Evolutionary conservation across 1,140 invertebrate genomes (phyloP).

Genomic region (Neodiprion pinetum): DNA sequence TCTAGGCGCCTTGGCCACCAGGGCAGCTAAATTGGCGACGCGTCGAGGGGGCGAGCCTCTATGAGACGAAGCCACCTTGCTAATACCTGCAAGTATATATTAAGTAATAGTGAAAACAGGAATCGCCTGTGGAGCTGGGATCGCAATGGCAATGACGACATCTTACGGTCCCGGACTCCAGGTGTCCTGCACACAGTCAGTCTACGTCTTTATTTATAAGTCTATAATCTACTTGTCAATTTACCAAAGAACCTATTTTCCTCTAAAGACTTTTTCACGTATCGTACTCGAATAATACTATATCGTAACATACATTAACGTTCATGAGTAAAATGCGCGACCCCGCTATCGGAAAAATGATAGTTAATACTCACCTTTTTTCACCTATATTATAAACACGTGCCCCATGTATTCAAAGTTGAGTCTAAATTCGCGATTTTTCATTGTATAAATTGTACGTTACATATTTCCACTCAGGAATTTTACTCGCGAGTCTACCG

Average conservation of each 20-base stretch:
- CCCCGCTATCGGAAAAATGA: no score
- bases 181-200: slow-evolving; percentile 1
- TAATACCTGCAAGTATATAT: no score
- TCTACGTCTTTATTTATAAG: background rate
- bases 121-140: no score
- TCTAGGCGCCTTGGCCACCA: slow-evolving; percentile 55
- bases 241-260: slow-evolving; percentile 51
- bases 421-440: no score
- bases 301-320: background rate
- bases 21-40: slow-evolving; percentile 57
- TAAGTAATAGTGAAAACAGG: background rate
- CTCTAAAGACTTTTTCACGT: slow-evolving; percentile 46
- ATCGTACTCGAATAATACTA: background rate
- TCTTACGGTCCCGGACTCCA: background rate
- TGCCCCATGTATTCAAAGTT: background rate
- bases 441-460: no score
- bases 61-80: slow-evolving; percentile 30
- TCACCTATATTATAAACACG: slow-evolving; percentile 34
- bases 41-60: slow-evolving; percentile 44
- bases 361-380: slow-evolving; percentile 26
- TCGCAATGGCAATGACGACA: no score
- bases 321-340: background rate
- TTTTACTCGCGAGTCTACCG: no score
- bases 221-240: slow-evolving; percentile 54
- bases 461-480: no score